Percentiles rank a stretch among this genome's conserved stretches.
Conservation (phyloP, 2,888 invertebrate species). For the Andrena haemorrhoa region DNA sequence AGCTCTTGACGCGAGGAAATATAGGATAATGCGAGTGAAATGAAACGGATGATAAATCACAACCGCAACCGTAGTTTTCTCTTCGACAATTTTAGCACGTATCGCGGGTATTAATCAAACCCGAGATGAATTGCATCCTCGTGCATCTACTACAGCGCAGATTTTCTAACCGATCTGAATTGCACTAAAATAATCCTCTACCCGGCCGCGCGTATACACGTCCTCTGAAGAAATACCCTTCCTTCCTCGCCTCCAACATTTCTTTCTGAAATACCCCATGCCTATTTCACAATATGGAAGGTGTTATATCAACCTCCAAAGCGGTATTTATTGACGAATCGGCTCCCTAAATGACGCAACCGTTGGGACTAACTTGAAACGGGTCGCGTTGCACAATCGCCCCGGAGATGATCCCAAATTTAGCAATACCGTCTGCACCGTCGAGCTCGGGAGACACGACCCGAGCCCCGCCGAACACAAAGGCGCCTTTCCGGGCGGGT, state of each 20-base stretch:
- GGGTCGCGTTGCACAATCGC: slow-evolving; percentile 26
- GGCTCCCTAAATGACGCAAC: slow-evolving; percentile 9
- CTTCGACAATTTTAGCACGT: slow-evolving; percentile 13
- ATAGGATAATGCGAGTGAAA: slow-evolving; percentile 32
- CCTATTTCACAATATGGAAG: neutral
- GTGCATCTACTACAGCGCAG: slow-evolving; percentile 16
- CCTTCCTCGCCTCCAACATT: neutral
- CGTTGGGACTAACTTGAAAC: neutral
- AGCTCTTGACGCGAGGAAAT: slow-evolving; percentile 6
- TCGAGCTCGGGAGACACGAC: slow-evolving; percentile 8
- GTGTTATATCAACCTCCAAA: neutral
- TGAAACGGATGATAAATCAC: slow-evolving; percentile 46
- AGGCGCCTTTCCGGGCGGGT: slow-evolving; percentile 60
- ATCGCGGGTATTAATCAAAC: slow-evolving; percentile 18
- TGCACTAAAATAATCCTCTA: neutral
- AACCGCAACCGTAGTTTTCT: slow-evolving; percentile 13
- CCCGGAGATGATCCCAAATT: slow-evolving; percentile 28
- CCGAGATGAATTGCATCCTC: slow-evolving; percentile 24
- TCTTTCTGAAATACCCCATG: neutral
- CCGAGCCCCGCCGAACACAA: slow-evolving; percentile 57
- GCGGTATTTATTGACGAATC: slow-evolving; percentile 5
- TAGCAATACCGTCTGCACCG: slow-evolving; percentile 32
- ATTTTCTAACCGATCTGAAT: slow-evolving; percentile 2
- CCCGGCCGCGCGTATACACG: neutral
- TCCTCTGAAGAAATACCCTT: neutral